phyloP scores from a whole-genome alignment of 2,113 vertebrate species.

The Taxidea taxus region DNA sequence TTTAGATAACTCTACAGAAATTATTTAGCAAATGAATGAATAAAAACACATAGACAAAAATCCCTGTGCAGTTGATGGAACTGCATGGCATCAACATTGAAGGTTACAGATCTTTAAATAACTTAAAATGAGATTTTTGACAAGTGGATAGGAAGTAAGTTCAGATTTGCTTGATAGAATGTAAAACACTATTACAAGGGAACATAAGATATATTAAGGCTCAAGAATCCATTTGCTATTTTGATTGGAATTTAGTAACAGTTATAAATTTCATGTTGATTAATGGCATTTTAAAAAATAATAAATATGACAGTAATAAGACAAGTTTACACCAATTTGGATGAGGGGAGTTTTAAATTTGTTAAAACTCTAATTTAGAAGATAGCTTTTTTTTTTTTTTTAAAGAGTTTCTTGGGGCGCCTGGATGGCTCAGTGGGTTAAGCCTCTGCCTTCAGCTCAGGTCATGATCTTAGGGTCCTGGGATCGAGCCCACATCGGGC shows the following conservation, averaged over 20 bases:
- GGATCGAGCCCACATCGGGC: no score
- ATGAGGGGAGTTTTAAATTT: neutral
- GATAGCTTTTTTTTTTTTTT: neutral
- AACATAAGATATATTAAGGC: neutral
- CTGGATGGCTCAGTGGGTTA: no score
- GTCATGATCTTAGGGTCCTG: no score
- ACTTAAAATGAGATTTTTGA: neutral
- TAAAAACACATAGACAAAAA: constrained; percentile 27
- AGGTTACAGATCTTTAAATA: neutral
- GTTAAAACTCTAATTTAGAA: neutral
- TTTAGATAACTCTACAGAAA: constrained; percentile 55
- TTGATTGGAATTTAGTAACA: neutral
- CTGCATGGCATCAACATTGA: neutral
- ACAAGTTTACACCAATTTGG: neutral
- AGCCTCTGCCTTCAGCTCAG: no score
- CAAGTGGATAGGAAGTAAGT: neutral
- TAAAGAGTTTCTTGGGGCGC: no score
- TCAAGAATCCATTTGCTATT: neutral
- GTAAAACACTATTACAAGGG: neutral
- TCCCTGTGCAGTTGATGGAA: neutral
- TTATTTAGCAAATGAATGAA: constrained; percentile 57
- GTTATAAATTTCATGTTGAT: neutral
- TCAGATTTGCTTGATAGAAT: neutral
- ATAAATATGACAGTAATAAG: neutral
- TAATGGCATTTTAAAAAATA: neutral